These are phyloP conservation scores for Drosophila sturtevanti DNA, from an alignment of 1,140 invertebrate genomes.

Conservation along the genomic window DNA sequence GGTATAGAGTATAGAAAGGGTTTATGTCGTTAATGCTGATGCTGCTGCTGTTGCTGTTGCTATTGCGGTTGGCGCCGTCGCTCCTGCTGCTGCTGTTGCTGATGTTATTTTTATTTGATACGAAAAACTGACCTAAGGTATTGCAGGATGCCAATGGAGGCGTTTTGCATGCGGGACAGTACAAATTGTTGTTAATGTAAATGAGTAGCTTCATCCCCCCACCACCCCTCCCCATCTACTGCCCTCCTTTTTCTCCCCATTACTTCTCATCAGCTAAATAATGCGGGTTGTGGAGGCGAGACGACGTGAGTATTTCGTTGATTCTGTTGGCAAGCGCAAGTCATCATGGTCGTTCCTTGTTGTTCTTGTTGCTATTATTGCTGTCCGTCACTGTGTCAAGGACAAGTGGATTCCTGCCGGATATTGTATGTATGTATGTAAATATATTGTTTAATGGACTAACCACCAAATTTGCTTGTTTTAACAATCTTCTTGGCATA, in stretches of 20 bases:
- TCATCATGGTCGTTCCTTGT: conserved; percentile 58
- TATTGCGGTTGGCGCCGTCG: conserved; percentile 29
- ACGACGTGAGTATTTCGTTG: neutral
- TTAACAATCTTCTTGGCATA: neutral
- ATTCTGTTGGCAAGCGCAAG: conserved; percentile 59
- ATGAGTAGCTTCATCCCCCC: conserved; percentile 29
- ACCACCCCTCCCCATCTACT: too few species aligned
- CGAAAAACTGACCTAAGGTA: conserved; percentile 72
- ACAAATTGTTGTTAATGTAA: conserved; percentile 61
- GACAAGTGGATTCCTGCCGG: conserved; percentile 68
- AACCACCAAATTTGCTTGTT: conserved; percentile 5
- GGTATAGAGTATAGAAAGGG: conserved; percentile 37
- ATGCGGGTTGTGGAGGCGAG: neutral
- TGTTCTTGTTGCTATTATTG: conserved; percentile 42
- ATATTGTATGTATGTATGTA: neutral
- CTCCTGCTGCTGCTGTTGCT: conserved; percentile 9
- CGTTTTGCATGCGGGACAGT: conserved; percentile 59
- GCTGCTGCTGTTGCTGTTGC: neutral
- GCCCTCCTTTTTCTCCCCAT: neutral
- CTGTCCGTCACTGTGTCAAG: conserved; percentile 73
- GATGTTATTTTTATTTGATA: conserved; percentile 47
- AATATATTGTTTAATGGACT: conserved; percentile 25
- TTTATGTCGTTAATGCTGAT: conserved; percentile 29
- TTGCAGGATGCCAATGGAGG: conserved; percentile 46
- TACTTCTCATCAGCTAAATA: conserved; percentile 1